Evolutionary conservation across 1,140 invertebrate genomes (phyloP), one percentile per base, ranked within the genome.

Genomic region (Calliphora vicina): DNA sequence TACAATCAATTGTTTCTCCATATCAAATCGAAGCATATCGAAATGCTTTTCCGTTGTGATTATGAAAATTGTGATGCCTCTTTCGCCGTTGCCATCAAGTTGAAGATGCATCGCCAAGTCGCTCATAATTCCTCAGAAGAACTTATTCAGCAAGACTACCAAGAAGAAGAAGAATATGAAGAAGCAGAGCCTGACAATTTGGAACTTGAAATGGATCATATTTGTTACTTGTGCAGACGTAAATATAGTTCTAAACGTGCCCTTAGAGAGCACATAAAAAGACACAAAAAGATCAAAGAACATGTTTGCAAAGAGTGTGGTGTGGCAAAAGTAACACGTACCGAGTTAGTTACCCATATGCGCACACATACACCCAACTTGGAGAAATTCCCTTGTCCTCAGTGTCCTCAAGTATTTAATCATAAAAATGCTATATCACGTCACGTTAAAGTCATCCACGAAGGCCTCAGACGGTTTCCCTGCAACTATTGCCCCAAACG

Each of bases 351-450:
- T 8, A 89, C 86, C n/a, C 88, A 89, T 82, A 84, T 89, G 83
- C 88, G 88, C 26, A 87, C 86, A 9, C 88, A 89, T 74, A 86
- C 87, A 84, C 87, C 87, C 20, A 87, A 88, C 84, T 85, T 87
- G 85, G 86, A 89, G 82, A 87, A 88, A 67, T 89, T 89, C 73
- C 89, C 89, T 74, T 89, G 88, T 81, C 82, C 86, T 13, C 86
- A 87, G 50, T 89, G 88, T 35, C 88, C 88, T 23, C 88, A 89
- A 71, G 84, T 88, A 8, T 89, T 89, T 29, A 87, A 87, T 8
- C 88, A 89, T 61, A 89, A 89, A 50, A 88, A 87, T 80, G 88
- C 88, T 15, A 89, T 89, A 8, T 86, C 85, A 12, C 86, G 88
- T 8, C 88, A 89, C 83, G 87, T 89, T 13, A 85, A 87, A 0